Conservation (phyloP, 2,797 vertebrate genomes). For the Crax fasciolata region DNA sequence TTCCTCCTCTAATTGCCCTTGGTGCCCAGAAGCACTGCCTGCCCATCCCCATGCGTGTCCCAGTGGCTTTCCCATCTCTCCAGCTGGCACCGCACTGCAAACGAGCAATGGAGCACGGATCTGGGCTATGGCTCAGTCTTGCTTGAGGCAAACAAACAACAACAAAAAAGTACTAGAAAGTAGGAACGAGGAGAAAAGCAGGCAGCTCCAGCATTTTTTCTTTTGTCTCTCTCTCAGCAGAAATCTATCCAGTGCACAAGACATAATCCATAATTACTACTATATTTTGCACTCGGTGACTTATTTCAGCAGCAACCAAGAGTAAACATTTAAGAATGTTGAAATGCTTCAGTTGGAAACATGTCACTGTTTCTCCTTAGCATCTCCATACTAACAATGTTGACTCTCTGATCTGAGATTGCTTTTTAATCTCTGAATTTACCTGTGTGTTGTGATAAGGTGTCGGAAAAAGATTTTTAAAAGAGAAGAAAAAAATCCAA, state of each 20-base stretch:
- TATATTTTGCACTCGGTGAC: background rate
- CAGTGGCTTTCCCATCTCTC: background rate
- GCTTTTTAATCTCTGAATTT: background rate
- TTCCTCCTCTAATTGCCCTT: background rate
- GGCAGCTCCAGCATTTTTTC: background rate
- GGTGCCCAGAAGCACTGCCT: background rate
- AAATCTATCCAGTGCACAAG: background rate
- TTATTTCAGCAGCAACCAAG: background rate
- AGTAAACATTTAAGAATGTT: background rate
- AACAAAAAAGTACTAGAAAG: background rate
- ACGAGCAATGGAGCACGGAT: rapidly evolving
- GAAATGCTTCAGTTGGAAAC: background rate
- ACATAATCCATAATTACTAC: background rate
- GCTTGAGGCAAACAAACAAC: background rate
- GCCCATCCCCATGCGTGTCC: background rate
- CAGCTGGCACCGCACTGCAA: background rate
- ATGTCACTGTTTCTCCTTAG: background rate
- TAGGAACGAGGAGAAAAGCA: background rate
- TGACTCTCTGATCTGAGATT: background rate
- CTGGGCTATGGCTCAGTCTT: background rate
- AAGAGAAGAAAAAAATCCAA: background rate
- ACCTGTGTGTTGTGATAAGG: background rate
- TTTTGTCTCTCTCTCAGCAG: background rate
- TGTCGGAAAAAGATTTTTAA: background rate
- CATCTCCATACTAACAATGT: background rate